Conservation (phyloP, 2,113 vertebrate genomes). For the mouse (Mus musculus) region GRCm39 chr7:86899001-86899500, state of each 20-base stretch:
- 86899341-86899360: not conserved
- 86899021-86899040: not conserved
- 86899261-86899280: not conserved
- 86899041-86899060: not conserved
- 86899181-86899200: not conserved
- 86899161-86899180: not conserved
- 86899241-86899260: not conserved
- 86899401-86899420: not conserved
- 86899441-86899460: not conserved
- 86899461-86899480: too few species aligned
- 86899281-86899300: not conserved
- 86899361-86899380: not conserved
- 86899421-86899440: not conserved
- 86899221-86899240: not conserved
- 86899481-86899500: not conserved
- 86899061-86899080: conserved; percentile 7
- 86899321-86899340: not conserved
- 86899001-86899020: not conserved
- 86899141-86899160: not conserved
- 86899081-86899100: not conserved
- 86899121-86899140: not conserved
- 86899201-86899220: not conserved
- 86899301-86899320: conserved; percentile 15
- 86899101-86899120: not conserved
- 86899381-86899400: not conserved